These are phyloP conservation scores for Drosophila cardini DNA, from an alignment of 1,140 invertebrate species.

Conservation along the genomic window DNA sequence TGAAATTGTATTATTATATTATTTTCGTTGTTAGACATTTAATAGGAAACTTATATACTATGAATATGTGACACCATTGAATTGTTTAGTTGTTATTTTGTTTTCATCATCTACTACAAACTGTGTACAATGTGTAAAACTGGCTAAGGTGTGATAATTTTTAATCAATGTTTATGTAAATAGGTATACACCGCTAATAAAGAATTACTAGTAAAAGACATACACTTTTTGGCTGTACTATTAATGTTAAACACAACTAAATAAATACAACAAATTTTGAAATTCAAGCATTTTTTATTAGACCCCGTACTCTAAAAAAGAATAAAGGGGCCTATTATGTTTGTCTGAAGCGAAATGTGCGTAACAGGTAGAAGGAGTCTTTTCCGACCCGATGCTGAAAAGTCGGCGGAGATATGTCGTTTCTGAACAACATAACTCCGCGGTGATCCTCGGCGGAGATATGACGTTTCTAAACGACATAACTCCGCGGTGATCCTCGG, in stretches of 20 bases:
- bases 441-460: too few relatives aligned
- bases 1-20: conserved; percentile 35
- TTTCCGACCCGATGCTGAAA: too few relatives aligned
- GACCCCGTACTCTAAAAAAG: too few relatives aligned
- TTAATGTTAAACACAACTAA: neutral
- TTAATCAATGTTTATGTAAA: conserved; percentile 49
- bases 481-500: too few relatives aligned
- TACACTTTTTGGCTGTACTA: neutral
- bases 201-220: conserved; percentile 2
- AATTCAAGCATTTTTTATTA: too few relatives aligned
- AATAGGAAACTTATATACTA: conserved; percentile 9
- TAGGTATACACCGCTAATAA: conserved; percentile 41
- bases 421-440: too few relatives aligned
- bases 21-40: conserved; percentile 25
- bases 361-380: too few relatives aligned
- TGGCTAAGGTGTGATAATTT: conserved; percentile 52
- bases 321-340: too few relatives aligned
- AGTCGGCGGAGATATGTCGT: too few relatives aligned
- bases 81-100: conserved; percentile 28
- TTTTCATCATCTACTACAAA: conserved; percentile 14
- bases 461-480: too few relatives aligned
- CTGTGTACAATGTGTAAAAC: conserved; percentile 28
- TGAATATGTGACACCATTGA: conserved; percentile 20
- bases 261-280: neutral
- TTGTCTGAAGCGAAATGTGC: too few relatives aligned